Evolutionary conservation across 2,113 vertebrate species (phyloP).

Genomic region (Emydocephalus ijimae): DNA sequence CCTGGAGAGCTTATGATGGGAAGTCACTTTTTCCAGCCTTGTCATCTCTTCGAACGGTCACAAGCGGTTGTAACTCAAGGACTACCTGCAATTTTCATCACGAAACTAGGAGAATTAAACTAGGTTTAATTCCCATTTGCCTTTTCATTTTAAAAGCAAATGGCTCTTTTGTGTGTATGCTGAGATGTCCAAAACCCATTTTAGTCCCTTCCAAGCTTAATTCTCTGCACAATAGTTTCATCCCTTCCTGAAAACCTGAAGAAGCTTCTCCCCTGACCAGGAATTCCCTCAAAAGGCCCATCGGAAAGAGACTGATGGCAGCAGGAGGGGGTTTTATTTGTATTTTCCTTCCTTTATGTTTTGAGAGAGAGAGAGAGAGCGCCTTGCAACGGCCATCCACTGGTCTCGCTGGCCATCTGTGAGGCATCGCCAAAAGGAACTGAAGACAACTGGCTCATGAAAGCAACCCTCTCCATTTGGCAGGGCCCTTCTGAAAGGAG

Average conservation of each 20-base stretch:
- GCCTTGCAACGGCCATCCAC: not conserved
- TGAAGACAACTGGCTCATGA: constrained; percentile 46
- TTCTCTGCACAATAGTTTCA: not conserved
- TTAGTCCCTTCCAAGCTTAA: not conserved
- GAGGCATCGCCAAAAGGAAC: constrained; percentile 37
- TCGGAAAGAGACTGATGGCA: not conserved
- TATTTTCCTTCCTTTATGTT: accelerated
- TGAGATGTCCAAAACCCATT: not conserved
- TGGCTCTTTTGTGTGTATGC: not conserved
- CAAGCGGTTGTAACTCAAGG: not conserved
- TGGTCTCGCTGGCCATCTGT: constrained; percentile 64
- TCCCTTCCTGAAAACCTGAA: not conserved
- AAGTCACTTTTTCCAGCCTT: too few relatives aligned
- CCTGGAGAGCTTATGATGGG: too few relatives aligned
- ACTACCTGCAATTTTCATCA: not conserved
- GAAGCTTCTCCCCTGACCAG: not conserved
- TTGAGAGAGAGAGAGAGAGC: not conserved
- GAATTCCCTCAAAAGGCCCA: not conserved
- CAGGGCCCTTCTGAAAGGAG: not conserved
- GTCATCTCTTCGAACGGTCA: not conserved
- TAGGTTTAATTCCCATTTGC: not conserved
- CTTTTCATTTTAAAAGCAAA: not conserved
- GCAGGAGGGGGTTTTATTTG: not conserved
- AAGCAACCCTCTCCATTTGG: not conserved
- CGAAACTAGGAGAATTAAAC: not conserved